Evolutionary conservation across 30 jellyfish, hydroid and myxozoan species (phyloP).

Genomic region (Mastigias papua): DNA sequence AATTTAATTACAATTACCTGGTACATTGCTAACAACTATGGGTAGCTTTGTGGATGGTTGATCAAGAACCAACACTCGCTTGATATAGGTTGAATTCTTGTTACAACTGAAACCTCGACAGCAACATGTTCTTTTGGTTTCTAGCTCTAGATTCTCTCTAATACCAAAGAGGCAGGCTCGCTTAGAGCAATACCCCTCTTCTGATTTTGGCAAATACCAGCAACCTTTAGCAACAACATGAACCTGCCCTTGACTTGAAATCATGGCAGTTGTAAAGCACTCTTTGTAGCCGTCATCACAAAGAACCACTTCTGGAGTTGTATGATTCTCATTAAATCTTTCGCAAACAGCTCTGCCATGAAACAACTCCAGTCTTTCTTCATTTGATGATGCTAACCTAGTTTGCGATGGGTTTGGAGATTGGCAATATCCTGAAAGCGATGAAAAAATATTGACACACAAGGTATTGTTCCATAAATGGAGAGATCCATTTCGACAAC

Average conservation of each 20-base stretch:
- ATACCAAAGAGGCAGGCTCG: constrained; percentile 51
- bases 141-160: background rate
- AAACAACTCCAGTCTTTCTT: constrained; percentile 7
- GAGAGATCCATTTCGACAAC: background rate
- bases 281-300: constrained; percentile 51
- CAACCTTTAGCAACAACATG: constrained; percentile 42
- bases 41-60: constrained; percentile 31
- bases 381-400: background rate
- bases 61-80: background rate
- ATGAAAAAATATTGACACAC: background rate
- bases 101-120: constrained; percentile 71
- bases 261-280: constrained; percentile 59
- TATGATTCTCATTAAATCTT: constrained; percentile 23
- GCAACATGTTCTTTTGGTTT: constrained; percentile 57
- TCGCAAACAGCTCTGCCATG: constrained; percentile 50
- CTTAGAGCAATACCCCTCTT: constrained; percentile 31
- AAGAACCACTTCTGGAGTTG: constrained; percentile 25
- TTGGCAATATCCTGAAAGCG: constrained; percentile 33
- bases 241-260: constrained; percentile 37
- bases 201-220: constrained; percentile 48
- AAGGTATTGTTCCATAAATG: background rate
- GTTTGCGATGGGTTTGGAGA: constrained; percentile 27
- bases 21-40: background rate
- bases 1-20: too few species aligned
- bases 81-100: constrained; percentile 40